Evolutionary conservation across 64 coral and sea anemone genomes (phyloP).

Genomic region (Porites australiensis): DNA sequence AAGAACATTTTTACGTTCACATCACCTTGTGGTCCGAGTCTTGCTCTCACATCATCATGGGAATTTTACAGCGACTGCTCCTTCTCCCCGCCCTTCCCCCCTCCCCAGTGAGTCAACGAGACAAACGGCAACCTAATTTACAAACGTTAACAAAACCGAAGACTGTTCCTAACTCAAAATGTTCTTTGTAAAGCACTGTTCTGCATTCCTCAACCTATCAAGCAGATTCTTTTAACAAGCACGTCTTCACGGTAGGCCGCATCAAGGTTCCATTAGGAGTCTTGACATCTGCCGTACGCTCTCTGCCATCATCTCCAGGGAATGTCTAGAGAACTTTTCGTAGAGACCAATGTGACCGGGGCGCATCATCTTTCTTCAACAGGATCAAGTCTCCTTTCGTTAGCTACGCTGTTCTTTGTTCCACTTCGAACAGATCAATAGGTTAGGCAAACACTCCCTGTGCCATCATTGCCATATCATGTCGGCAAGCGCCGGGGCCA

Average conservation of each 20-base stretch:
- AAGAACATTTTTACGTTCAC: no score
- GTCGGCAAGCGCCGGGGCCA: neutral
- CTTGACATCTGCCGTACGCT: constrained; percentile 7
- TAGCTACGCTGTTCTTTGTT: constrained; percentile 22
- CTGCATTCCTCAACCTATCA: neutral
- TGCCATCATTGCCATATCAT: constrained; percentile 62
- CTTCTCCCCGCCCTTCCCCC: no score
- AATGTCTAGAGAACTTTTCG: no score
- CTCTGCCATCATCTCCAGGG: neutral
- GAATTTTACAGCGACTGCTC: no score
- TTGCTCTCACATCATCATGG: no score
- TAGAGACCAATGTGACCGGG: neutral
- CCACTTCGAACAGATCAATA: constrained; percentile 48
- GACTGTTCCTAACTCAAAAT: neutral
- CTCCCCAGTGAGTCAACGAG: no score
- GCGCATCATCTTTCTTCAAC: neutral
- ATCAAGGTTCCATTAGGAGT: constrained; percentile 23
- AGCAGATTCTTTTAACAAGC: constrained; percentile 7
- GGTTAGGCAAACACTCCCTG: constrained; percentile 35
- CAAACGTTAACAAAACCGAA: neutral
- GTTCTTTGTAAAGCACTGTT: neutral
- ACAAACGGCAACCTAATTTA: neutral
- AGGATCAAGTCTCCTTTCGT: constrained; percentile 33
- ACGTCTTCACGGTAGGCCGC: neutral
- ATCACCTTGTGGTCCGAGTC: no score